Percentiles rank a stretch among this genome's conserved stretches.
phyloP scores from a whole-genome alignment of 1,140 invertebrate species.

The Spodoptera litura region DNA sequence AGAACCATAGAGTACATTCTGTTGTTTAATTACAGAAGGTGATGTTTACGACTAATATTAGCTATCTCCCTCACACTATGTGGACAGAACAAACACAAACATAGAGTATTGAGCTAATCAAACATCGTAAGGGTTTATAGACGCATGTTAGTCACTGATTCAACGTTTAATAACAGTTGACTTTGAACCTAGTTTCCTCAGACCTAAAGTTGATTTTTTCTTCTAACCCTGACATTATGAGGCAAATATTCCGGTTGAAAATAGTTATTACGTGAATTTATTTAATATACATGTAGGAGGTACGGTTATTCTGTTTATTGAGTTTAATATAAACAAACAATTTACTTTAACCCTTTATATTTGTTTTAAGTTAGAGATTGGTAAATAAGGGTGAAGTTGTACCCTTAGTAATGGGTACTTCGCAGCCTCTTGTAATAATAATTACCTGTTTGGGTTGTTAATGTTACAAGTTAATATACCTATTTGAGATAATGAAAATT shows the following conservation, averaged over 20 bases:
- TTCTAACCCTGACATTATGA: neutral
- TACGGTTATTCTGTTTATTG: slow-evolving; percentile 16
- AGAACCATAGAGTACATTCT: neutral
- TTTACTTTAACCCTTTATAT: slow-evolving; percentile 17
- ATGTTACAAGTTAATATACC: too few relatives aligned
- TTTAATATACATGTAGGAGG: slow-evolving; percentile 6
- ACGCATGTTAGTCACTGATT: slow-evolving; percentile 50
- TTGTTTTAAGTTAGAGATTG: too few relatives aligned
- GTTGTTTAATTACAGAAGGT: slow-evolving; percentile 32
- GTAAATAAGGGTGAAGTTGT: too few relatives aligned
- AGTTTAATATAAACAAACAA: slow-evolving; percentile 30
- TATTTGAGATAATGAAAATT: too few relatives aligned
- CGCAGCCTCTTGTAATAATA: too few relatives aligned
- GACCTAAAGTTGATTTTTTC: slow-evolving; percentile 1
- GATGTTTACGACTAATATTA: slow-evolving; percentile 48
- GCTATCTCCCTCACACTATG: slow-evolving; percentile 48
- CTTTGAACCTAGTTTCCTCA: slow-evolving; percentile 1
- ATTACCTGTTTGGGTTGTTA: too few relatives aligned
- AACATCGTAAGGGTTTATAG: slow-evolving; percentile 57
- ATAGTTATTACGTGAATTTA: slow-evolving; percentile 37
- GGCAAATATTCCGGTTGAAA: neutral
- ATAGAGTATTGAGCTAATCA: slow-evolving; percentile 60
- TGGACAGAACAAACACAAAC: slow-evolving; percentile 59
- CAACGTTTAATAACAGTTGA: slow-evolving; percentile 37
- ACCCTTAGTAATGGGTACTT: too few relatives aligned